Evolutionary conservation across 2,113 vertebrate species (phyloP).

Genomic region (Ifrita kowaldi): DNA sequence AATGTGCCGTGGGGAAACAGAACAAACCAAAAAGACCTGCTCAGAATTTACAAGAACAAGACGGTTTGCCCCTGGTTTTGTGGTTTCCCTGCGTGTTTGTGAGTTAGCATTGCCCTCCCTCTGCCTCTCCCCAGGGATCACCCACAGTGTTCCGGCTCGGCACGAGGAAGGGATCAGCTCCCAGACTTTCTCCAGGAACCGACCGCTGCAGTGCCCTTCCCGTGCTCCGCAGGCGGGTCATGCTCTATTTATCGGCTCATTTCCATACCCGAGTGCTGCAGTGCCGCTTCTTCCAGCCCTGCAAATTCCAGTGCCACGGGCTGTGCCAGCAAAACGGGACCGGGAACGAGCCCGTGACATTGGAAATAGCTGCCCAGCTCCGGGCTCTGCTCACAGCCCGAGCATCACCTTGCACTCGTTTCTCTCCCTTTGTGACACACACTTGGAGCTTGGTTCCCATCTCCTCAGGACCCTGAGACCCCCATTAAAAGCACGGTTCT

Average conservation of each 20-base stretch:
- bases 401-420: background rate
- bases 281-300: background rate
- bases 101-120: background rate
- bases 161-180: background rate
- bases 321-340: background rate
- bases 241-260: background rate
- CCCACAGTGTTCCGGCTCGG: accelerated
- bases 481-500: accelerated
- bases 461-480: background rate
- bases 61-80: background rate
- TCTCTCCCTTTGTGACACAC: background rate
- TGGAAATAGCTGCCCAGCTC: background rate
- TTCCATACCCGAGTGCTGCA: background rate
- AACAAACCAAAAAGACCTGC: background rate
- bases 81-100: background rate
- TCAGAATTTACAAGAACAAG: background rate
- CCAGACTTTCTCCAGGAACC: background rate
- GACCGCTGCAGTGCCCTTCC: background rate
- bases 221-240: background rate
- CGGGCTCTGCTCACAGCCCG: background rate
- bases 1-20: background rate
- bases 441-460: background rate
- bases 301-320: background rate
- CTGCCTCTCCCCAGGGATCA: background rate
- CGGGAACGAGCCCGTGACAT: background rate